Conservation (phyloP, 2,797 vertebrate genomes). For the Melanotaenia boesemani region DNA sequence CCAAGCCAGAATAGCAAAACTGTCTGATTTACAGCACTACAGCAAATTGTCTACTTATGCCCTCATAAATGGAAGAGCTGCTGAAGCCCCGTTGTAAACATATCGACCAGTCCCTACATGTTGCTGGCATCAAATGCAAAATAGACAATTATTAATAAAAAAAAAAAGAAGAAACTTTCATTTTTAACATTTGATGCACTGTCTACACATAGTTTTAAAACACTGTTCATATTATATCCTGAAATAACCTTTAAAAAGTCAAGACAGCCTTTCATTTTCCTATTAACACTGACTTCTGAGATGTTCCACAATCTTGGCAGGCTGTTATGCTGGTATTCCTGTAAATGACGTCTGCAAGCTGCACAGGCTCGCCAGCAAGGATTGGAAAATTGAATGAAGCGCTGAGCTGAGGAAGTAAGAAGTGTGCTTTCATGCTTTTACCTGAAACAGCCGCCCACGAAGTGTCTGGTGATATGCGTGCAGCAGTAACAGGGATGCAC, state of each 20-base stretch:
- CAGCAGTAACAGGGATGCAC: conserved; percentile 3
- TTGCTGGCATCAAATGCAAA: neutral
- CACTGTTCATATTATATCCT: neutral
- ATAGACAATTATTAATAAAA: neutral
- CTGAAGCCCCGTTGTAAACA: neutral
- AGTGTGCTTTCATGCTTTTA: conserved; percentile 30
- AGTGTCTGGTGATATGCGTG: conserved; percentile 3
- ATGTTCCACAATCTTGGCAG: conserved; percentile 11
- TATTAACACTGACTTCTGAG: conserved; percentile 9
- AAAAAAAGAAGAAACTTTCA: neutral
- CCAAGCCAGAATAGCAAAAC: no score
- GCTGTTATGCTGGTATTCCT: conserved; percentile 24
- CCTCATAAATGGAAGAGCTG: neutral
- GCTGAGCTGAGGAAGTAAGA: conserved; percentile 28
- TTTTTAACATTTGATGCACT: neutral
- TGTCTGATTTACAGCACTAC: neutral
- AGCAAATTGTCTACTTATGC: neutral
- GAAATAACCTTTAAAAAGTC: neutral
- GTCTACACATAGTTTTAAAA: neutral
- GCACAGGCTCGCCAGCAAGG: conserved; percentile 35
- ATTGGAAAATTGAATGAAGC: conserved; percentile 35
- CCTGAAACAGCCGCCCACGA: conserved; percentile 30
- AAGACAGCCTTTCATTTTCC: neutral
- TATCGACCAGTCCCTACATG: neutral
- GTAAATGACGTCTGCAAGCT: conserved; percentile 37